Evolutionary conservation across 2,888 invertebrate genomes (phyloP), one percentile per base, ranked within the genome.

Genomic region (Gortyna flavago): DNA sequence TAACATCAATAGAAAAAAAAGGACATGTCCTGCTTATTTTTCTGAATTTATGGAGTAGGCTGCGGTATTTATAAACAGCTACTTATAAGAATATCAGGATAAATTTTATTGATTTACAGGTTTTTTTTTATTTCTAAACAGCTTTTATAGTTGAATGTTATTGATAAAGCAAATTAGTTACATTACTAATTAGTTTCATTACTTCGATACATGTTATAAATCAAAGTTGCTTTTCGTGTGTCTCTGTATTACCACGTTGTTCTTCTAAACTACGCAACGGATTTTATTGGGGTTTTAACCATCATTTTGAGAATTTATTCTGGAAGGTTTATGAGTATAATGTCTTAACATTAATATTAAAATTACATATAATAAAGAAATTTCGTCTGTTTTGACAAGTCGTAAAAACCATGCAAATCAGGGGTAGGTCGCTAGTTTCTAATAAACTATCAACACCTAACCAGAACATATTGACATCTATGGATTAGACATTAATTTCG

Each of bases 1-100:
- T 79, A 61, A 67, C 13, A 62, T 35, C 21, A 1, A 54, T 16
- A 62, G 16, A 21, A 64, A 81, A 61, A 61, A 54, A 78, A 25
- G 11, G 6, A 21, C 44, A 57, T 21, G 69, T 25, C 8, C 25
- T n/a, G 64, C 16, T 44, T 72, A 62, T 41, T 69, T 59, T 64
- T 61, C 21, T 61, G 32, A 18, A 18, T 57, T 29, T 44, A 44
- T n/a, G 2, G n/a, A 7, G 5, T 75, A 32, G 8, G 32, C 11
- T 68, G 16, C 25, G 13, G 13, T 25, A 29, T 29, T 7, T 44
- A 29, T 44, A 35, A 68, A 35, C 25, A 16, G 48, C 25, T 6
- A n/a, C n/a, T n/a, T n/a, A 16, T 32, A 51, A 5, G 8, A 32
- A 68, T 68, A 16, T 51, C 25, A 7, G 32, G 25, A 16, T 32